Conservation (phyloP, 2,113 vertebrate species). For the Tetraodon nigroviridis region DNA sequence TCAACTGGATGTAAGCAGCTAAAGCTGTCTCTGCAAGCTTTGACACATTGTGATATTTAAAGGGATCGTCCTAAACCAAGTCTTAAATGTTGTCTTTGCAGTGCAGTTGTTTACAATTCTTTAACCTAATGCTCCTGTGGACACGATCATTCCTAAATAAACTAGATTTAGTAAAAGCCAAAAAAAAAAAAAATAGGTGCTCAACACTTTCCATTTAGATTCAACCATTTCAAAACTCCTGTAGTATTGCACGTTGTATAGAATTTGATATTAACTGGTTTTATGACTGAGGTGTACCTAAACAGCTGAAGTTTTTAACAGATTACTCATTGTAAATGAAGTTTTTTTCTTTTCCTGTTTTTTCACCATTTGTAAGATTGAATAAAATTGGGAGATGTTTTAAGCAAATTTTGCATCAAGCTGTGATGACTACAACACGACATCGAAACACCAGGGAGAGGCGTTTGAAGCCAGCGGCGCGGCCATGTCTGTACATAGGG, state of each 20-base stretch:
- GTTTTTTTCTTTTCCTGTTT: conserved; percentile 87
- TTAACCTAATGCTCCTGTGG: conserved; percentile 61
- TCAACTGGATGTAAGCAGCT: conserved; percentile 75
- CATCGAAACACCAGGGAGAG: conserved; percentile 80
- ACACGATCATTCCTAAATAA: conserved; percentile 64
- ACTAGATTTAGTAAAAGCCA: conserved; percentile 62
- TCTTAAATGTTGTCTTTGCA: conserved; percentile 72
- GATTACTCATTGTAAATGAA: conserved; percentile 93
- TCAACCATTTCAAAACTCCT: conserved; percentile 92
- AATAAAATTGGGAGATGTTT: conserved; percentile 95
- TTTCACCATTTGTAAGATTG: conserved; percentile 93
- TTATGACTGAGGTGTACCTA: conserved; percentile 98
- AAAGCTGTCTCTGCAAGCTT: conserved; percentile 69
- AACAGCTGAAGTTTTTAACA: conserved; percentile 94
- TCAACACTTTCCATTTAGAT: conserved; percentile 90
- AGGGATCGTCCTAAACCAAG: conserved; percentile 57
- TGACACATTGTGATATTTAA: conserved; percentile 67
- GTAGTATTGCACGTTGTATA: conserved; percentile 99
- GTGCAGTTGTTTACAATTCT: conserved; percentile 71
- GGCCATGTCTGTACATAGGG: conserved; percentile 88
- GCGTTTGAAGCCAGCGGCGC: conserved; percentile 34
- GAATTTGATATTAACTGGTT: conserved; percentile 99
- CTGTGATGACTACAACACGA: conserved; percentile 91
- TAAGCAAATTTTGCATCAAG: conserved; percentile 90
- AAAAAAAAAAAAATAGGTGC: conserved; percentile 83